These are phyloP conservation scores for Dermatemys mawii DNA, from an alignment of 2,113 vertebrate genomes.

Conservation along the genomic window DNA sequence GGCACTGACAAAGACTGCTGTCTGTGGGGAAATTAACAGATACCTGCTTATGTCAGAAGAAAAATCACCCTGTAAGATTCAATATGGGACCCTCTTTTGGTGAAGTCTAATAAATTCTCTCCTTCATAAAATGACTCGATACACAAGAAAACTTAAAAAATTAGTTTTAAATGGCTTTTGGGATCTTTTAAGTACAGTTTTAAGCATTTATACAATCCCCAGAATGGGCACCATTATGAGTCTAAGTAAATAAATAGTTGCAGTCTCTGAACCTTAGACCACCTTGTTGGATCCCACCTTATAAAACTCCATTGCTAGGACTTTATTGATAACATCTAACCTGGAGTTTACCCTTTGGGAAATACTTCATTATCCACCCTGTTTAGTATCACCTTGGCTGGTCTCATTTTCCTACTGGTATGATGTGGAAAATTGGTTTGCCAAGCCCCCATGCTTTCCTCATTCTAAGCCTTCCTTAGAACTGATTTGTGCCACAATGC, in stretches of 20 bases:
- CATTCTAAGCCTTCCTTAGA: conserved; percentile 7
- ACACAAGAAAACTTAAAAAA: not conserved
- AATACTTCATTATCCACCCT: not conserved
- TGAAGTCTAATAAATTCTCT: not conserved
- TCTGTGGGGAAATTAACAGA: not conserved
- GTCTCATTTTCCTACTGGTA: not conserved
- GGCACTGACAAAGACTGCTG: not conserved
- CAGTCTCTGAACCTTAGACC: not conserved
- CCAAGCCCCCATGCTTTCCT: not conserved
- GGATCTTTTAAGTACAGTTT: not conserved
- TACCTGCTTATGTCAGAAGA: not conserved
- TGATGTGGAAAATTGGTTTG: conserved; percentile 8
- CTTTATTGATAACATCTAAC: conserved; percentile 22
- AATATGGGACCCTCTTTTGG: not conserved
- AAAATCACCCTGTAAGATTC: fast-evolving
- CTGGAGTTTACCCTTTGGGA: not conserved
- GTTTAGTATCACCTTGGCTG: not conserved
- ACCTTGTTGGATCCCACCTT: not conserved
- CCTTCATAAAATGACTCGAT: not conserved
- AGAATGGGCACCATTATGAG: not conserved
- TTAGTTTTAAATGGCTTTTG: not conserved
- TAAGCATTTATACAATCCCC: not conserved
- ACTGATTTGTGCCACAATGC: conserved; percentile 24
- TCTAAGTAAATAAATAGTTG: not conserved
- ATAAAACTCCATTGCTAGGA: not conserved